Evolutionary conservation across 2,113 vertebrate genomes (phyloP).

Genomic region (Heloderma charlesbogerti): DNA sequence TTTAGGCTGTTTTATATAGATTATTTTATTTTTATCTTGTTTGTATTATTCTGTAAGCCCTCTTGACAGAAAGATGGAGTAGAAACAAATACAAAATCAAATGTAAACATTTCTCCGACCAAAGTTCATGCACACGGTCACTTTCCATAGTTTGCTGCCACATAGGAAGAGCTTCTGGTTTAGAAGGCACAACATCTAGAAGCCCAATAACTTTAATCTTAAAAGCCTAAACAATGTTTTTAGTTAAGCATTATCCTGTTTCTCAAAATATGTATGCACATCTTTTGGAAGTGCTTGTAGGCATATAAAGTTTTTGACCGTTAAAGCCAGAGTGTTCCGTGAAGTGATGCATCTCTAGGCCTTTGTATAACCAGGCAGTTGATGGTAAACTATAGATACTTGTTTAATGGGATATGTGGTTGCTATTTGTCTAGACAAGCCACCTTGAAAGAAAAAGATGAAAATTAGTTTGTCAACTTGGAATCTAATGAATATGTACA

Average conservation of each 20-base stretch:
- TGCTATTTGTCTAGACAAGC: not conserved
- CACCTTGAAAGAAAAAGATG: not conserved
- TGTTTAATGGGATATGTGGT: not conserved
- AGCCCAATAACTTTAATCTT: not conserved
- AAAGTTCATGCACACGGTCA: not conserved
- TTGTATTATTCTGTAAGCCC: not conserved
- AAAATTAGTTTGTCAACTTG: not conserved
- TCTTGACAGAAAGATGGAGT: not conserved
- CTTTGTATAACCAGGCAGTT: not conserved
- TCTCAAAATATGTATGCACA: not conserved
- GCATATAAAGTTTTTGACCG: not conserved
- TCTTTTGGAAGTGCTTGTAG: not conserved
- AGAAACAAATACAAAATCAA: not conserved
- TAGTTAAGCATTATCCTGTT: not conserved
- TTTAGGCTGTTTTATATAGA: too few relatives aligned
- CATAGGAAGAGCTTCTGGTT: not conserved
- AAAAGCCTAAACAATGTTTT: not conserved
- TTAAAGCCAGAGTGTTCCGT: not conserved
- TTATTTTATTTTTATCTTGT: not conserved
- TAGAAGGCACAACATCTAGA: not conserved
- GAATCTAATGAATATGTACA: not conserved
- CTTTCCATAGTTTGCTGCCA: not conserved
- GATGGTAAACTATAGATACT: not conserved
- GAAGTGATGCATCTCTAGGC: not conserved
- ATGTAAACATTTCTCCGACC: not conserved